Conservation (phyloP, 2,888 invertebrate genomes). For the Platerodrilus igneus region DNA sequence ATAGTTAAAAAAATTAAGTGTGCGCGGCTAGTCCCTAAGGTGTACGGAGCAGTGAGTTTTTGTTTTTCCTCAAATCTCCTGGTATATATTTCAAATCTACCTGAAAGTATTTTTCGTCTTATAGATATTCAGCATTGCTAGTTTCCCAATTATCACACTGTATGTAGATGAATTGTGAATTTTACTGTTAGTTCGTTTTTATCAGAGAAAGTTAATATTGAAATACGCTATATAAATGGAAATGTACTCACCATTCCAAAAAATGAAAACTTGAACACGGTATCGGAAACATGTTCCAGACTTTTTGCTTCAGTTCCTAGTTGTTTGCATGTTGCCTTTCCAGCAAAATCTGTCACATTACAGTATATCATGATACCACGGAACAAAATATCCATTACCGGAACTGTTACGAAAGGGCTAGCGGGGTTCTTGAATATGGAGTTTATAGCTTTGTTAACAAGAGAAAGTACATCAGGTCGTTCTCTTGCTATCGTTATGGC, state of each 20-base stretch:
- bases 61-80: too few species aligned
- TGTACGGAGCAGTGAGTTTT: too few species aligned
- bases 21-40: too few species aligned
- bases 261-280: constrained; percentile 65
- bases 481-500: constrained; percentile 55
- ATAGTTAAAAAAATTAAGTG: too few species aligned
- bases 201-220: too few species aligned
- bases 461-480: constrained; percentile 62
- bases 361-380: constrained; percentile 70
- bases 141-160: too few species aligned
- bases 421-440: constrained; percentile 63
- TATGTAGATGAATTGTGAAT: too few species aligned
- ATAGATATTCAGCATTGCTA: too few species aligned
- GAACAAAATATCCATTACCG: constrained; percentile 68
- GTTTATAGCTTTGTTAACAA: constrained; percentile 65
- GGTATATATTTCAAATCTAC: too few species aligned
- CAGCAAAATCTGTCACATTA: constrained; percentile 68
- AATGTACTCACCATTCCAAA: constrained; percentile 66
- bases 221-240: too few species aligned
- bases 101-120: too few species aligned
- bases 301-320: constrained; percentile 63
- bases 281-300: constrained; percentile 55
- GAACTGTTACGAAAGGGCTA: constrained; percentile 58
- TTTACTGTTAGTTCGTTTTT: too few species aligned
- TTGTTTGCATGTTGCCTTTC: constrained; percentile 66